Evolutionary conservation across 2,888 invertebrate species (phyloP), one percentile per base, ranked within the genome.

Genomic region (Orthosia gothica): DNA sequence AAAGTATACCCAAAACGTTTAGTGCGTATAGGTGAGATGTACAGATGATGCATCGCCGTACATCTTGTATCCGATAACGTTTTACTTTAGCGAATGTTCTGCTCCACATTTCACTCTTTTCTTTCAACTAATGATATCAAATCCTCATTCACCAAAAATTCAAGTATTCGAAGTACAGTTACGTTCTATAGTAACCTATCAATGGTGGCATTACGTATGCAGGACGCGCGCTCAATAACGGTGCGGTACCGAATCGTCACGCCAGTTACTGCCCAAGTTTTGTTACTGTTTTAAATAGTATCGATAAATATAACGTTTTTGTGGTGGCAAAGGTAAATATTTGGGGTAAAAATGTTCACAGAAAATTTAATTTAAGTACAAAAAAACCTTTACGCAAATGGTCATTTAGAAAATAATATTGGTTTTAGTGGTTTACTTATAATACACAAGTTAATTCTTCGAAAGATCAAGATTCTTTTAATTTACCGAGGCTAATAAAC

Each of bases 151-250:
- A 81, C 62, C 70, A 81, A 80, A 85, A 82, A 79, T 66, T 45
- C 70, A 52, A 55, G 70, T 75, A 84, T 81, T 77, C 67, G 13
- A 85, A 47, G 57, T 79, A 91, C 91, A 88, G 91, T 91, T 90
- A 91, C 71, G 77, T 81, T 54, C 55, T 70, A 69, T 81, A 76
- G 83, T 76, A 83, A 86, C 86, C 81, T 83, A 89, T 81, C 69
- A 84, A 85, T 86, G 81, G 79, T n/a, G 1, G 0, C 59, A 79
- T 89, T 93, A 90, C 84, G 87, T 88, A 94, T 92, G 90, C 94
- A 83, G 50, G 57, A 26, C 81, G 83, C 85, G 90, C 75, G 54
- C 64, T 63, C 70, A 84, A 87, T 94, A 94, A 93, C 94, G 93
- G 94, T 89, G 84, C 85, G 87, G 82, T 85, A 88, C 89, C 85